Evolutionary conservation across 2,888 invertebrate genomes (phyloP).

Genomic region (Dascillus cervinus): DNA sequence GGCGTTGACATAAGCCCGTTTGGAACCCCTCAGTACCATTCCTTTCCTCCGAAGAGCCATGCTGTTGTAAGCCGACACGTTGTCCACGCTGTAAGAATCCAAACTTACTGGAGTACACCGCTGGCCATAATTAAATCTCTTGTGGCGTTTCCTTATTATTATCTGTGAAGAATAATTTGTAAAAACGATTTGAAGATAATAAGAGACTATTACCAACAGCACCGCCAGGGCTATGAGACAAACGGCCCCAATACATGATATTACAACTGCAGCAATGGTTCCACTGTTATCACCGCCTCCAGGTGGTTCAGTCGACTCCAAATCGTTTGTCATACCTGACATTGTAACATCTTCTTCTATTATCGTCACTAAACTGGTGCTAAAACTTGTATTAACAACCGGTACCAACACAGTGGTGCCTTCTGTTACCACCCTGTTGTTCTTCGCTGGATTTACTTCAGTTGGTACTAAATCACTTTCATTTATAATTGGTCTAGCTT

Average conservation of each 20-base stretch:
- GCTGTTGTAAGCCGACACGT: slow-evolving; percentile 73
- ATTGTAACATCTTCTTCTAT: too few relatives aligned
- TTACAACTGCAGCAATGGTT: slow-evolving; percentile 72
- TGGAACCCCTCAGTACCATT: slow-evolving; percentile 67
- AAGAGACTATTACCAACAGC: slow-evolving; percentile 59
- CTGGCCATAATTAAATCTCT: slow-evolving; percentile 74
- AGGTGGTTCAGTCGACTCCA: too few relatives aligned
- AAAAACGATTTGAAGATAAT: neutral
- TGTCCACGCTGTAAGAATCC: slow-evolving; percentile 85
- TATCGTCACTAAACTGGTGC: too few relatives aligned
- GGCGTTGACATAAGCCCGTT: slow-evolving; percentile 83
- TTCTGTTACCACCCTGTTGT: too few relatives aligned
- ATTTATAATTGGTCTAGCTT: too few relatives aligned
- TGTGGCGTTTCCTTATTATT: slow-evolving; percentile 73
- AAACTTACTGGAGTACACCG: slow-evolving; percentile 81
- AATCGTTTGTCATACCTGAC: too few relatives aligned
- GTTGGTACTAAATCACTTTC: too few relatives aligned
- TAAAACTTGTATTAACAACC: too few relatives aligned
- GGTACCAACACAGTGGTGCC: too few relatives aligned
- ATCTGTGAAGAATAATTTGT: slow-evolving; percentile 48
- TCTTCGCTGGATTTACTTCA: too few relatives aligned
- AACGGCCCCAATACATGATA: slow-evolving; percentile 72
- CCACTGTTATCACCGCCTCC: slow-evolving; percentile 54
- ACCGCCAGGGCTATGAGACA: slow-evolving; percentile 71
- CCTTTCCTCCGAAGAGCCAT: slow-evolving; percentile 73